Percentiles rank a stretch among this genome's conserved stretches.
Evolutionary conservation across 2,113 vertebrate species (phyloP).

Genomic region (Aptenodytes patagonicus): DNA sequence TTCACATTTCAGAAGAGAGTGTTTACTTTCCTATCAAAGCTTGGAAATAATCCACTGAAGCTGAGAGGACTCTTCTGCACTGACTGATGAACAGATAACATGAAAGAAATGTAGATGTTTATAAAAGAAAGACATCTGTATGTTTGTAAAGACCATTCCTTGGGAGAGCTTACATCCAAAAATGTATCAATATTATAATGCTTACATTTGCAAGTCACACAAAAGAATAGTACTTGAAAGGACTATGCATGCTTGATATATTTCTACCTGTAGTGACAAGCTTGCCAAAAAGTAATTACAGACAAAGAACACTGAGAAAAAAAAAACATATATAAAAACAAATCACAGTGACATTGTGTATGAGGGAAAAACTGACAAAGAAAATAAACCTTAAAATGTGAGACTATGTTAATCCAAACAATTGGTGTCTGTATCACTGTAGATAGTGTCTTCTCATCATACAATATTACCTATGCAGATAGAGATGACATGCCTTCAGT

Average conservation of each 20-base stretch:
- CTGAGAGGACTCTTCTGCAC: not conserved
- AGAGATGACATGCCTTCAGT: not conserved
- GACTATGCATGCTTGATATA: not conserved
- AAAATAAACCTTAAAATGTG: not conserved
- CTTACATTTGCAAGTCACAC: not conserved
- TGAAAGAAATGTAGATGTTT: not conserved
- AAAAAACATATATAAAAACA: not conserved
- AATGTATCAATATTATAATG: not conserved
- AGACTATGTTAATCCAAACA: not conserved
- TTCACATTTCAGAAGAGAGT: not conserved
- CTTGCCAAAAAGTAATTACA: not conserved
- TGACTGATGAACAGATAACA: not conserved
- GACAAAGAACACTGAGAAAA: not conserved
- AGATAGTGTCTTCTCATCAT: not conserved
- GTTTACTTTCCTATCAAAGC: not conserved
- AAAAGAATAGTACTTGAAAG: not conserved
- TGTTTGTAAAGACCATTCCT: not conserved
- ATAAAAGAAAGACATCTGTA: not conserved
- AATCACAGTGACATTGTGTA: not conserved
- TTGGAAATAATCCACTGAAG: not conserved
- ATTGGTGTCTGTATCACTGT: not conserved
- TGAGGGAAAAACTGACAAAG: not conserved
- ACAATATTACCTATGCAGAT: not conserved
- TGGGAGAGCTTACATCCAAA: not conserved
- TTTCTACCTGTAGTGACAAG: not conserved